Evolutionary conservation across 2,888 invertebrate genomes (phyloP), one percentile per base, ranked within the genome.

Genomic region (Eupithecia pulchellata): DNA sequence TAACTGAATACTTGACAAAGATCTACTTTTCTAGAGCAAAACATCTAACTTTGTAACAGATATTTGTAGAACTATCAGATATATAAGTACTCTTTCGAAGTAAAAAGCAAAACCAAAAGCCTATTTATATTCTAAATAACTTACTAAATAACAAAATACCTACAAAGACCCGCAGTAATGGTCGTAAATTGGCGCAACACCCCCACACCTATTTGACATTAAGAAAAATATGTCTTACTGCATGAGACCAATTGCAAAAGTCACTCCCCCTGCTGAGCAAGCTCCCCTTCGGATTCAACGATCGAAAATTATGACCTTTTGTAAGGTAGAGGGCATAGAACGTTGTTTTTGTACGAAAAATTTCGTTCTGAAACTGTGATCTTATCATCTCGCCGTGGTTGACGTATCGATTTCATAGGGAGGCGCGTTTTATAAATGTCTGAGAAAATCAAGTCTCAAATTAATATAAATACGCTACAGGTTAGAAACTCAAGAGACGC

Each of bases 161-260:
- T 65, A 73, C 61, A 74, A 78, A 75, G 70, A 73, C 70, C 68
- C 75, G 8, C 52, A 66, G 65, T 64, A 69, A 64, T 57, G 67
- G 64, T 60, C 81, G 78, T 84, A 85, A 84, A 78, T 66, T 80
- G 11, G 25, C 20, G 52, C 11, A 25, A 52, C n/a, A 8, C 39
- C 85, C 84, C 82, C 79, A 81, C 79, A 81, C 82, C 81, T 84
- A 84, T 85, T 88, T 82, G 82, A 79, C 80, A 79, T 84, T 84
- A 82, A 78, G 82, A 78, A 86, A 88, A 89, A 89, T 88, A 87
- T 86, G 85, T 87, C 84, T 85, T 86, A 85, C 86, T 89, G 86
- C 86, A 85, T 81, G 81, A 80, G 80, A 83, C 83, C 87, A 84
- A 88, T 89, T 86, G 87, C 82, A 83, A 83, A 79, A 84, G 84